Evolutionary conservation across 2,797 vertebrate genomes (phyloP), one percentile per base, ranked within the genome.

Genomic region (Mormyrops attenuatus): DNA sequence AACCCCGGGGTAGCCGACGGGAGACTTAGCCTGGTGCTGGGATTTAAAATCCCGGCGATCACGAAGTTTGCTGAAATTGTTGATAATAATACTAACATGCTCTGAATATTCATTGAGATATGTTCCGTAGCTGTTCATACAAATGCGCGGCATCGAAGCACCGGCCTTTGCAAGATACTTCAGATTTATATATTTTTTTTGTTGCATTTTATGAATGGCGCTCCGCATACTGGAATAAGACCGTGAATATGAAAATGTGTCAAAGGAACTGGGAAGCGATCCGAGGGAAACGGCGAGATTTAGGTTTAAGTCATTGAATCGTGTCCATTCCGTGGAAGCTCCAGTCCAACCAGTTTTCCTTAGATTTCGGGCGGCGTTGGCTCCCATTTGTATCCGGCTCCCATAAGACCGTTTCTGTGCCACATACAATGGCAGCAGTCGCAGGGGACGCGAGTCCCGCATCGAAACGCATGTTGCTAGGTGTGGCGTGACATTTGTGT

Each of bases 381-480:
- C 47, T 86, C 47, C 49, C 9, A 13, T 86, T 44, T 84, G 85
- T 55, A 17, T 50, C 86, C 57, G 34, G n/a, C 88, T 82, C 41
- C 88, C 53, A 15, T 9, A 38, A 47, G 88, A 73, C 50, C 22
- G 5, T 69, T 41, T 41, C 26, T 52, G 44, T 85, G 53, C 89
- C 89, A 49, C 22, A 11, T 69, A 90, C 91, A 91, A 91, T 93
- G 91, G 90, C 90, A 93, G 53, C 90, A 80, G 22, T 92, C 89
- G 89, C 17, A 0, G 88, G 91, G 90, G 92, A 88, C 0, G 0
- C 30, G 13, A 89, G 41, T 90, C 47, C 91, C 38, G 87, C 90
- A 63, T 41, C 52, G 77, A 90, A 77, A 90, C 91, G 60, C 88
- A 90, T 89, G 91, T 94, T 95, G 91, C 90, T 93, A 93, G 93